Base-by-base conservation (phyloP, 2,888 invertebrate genomes). In the Rotaria macrura region DNA sequence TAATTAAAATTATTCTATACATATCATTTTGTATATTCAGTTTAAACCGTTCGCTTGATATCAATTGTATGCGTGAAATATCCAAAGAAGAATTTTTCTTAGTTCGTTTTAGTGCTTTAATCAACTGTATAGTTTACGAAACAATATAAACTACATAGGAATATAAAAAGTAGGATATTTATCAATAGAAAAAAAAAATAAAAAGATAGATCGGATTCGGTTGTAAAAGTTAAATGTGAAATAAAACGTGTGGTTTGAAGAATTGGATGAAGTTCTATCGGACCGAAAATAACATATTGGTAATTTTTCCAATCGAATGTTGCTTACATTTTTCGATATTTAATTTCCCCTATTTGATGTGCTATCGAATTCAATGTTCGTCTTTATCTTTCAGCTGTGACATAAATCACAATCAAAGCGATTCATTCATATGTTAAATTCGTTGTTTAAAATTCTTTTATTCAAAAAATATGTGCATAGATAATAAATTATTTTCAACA, bases 221-320 rank as follows among this genome's bases (percentile, higher is more conserved):
- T 86, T 38, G 83, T 86, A 43, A 86, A 29, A 52, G 84, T 84
- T 52, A 38, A 87, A 87, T 91, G 91, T 29, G 90, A 90, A 23
- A 90, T 90, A 47, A 89, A 90, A 29, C 89, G 89, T 49, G 90
- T 88, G 47, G 14, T 84, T 88, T 89, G 17, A 47, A 47, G 9
- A 47, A 47, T n/a, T n/a, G n/a, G n/a, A n/a, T n/a, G n/a, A n/a
- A n/a, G n/a, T n/a, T n/a, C n/a, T n/a, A n/a, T n/a, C n/a, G n/a
- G n/a, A 88, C 84, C 89, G 89, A 4, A 89, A 88, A 87, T 91
- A 90, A 87, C 90, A 88, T 91, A 91, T 91, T 40, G 91, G 90
- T 40, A 89, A 88, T 79, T 87, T 88, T 83, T 90, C 90, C 72
- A 90, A 85, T 10, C 89, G 89, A 17, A 90, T 89, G 47, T 89